phyloP scores from a whole-genome alignment of 2,113 vertebrate genomes.

The Clarias macrocephalus region DNA sequence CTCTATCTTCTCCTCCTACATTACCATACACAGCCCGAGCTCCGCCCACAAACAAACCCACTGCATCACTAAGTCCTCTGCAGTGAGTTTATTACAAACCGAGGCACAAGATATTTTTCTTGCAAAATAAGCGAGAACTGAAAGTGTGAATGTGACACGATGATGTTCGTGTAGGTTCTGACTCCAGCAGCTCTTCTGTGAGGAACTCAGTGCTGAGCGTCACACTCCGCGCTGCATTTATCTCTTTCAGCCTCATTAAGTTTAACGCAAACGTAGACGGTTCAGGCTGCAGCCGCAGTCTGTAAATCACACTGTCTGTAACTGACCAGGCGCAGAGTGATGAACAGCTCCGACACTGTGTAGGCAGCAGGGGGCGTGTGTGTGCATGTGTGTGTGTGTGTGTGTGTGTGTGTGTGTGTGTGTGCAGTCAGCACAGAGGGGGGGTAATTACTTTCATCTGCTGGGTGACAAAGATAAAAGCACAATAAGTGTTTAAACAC shows the following conservation, averaged over 20 bases:
- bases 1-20: background rate
- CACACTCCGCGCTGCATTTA: background rate
- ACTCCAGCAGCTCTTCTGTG: background rate
- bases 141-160: background rate
- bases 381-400: background rate
- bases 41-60: background rate
- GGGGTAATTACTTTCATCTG: slow-evolving; percentile 54
- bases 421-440: background rate
- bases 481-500: slow-evolving; percentile 5
- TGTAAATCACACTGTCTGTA: slow-evolving; percentile 50
- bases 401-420: slow-evolving; percentile 8
- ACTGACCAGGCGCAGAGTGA: slow-evolving; percentile 51
- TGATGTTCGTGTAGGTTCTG: background rate
- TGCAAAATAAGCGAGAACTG: background rate
- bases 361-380: background rate
- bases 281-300: slow-evolving; percentile 18
- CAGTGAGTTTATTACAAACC: background rate
- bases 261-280: background rate
- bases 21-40: background rate
- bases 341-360: slow-evolving; percentile 41
- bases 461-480: slow-evolving; percentile 29
- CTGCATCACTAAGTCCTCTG: background rate
- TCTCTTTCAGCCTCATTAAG: background rate
- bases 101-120: background rate
- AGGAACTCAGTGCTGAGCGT: background rate